These are phyloP conservation scores for Semotilus atromaculatus DNA, from an alignment of 2,797 vertebrate species.

Conservation along the genomic window DNA sequence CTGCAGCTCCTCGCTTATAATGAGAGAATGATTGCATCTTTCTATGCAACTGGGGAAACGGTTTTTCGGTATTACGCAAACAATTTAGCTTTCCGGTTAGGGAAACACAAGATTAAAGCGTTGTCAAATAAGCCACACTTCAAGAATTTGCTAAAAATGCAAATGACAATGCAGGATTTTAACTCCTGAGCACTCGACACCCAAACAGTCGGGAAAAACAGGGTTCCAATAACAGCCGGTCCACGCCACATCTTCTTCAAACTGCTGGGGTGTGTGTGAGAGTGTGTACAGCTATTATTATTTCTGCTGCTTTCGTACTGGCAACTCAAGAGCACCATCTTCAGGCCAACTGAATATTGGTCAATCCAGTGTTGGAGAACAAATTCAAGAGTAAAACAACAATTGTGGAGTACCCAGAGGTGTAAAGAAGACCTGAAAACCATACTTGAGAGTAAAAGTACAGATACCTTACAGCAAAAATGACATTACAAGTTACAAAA, in stretches of 20 bases:
- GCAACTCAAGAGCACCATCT: constrained; percentile 81
- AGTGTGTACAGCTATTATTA: background rate
- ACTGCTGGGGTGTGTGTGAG: background rate
- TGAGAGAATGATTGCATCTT: constrained; percentile 74
- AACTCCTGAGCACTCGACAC: background rate
- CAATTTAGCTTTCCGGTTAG: constrained; percentile 61
- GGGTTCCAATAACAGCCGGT: background rate
- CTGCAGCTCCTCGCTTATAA: constrained; percentile 69
- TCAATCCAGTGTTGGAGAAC: background rate
- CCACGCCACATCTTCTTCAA: background rate
- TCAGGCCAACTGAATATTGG: constrained; percentile 58
- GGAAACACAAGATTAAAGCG: constrained; percentile 60
- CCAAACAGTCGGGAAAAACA: background rate
- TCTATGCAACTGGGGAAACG: constrained; percentile 72
- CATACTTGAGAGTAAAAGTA: background rate
- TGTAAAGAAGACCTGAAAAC: background rate
- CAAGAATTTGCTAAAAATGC: constrained; percentile 11
- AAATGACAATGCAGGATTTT: constrained; percentile 26
- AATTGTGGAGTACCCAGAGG: background rate
- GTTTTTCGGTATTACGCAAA: constrained; percentile 72
- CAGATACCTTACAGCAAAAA: background rate
- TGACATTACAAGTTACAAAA: background rate
- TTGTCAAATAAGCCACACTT: constrained; percentile 44
- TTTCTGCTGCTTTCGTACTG: background rate
- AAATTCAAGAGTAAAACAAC: background rate